phyloP scores from a whole-genome alignment of 2,888 invertebrate species.

The Operophtera brumata region DNA sequence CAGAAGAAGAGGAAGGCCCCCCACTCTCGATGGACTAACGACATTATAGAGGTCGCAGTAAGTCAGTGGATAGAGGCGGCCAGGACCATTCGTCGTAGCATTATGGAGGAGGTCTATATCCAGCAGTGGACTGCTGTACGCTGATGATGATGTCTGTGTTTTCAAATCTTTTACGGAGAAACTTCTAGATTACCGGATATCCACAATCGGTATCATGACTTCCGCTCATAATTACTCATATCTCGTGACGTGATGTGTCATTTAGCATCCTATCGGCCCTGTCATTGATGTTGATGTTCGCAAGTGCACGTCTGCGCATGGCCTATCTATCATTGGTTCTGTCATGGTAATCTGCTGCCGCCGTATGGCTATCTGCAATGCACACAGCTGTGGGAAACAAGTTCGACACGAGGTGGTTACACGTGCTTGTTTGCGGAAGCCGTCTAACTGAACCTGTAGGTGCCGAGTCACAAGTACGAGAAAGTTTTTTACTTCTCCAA shows the following conservation, averaged over 20 bases:
- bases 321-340: constrained; percentile 20
- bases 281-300: constrained; percentile 6
- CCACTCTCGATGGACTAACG: too few relatives aligned
- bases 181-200: constrained; percentile 18
- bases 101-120: too few relatives aligned
- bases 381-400: constrained; percentile 31
- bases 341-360: constrained; percentile 27
- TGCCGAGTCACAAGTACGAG: too few relatives aligned
- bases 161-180: constrained; percentile 9
- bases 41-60: too few relatives aligned
- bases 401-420: constrained; percentile 25
- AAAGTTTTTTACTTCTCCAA: neutral
- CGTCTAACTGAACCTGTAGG: too few relatives aligned
- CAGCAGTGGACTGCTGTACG: too few relatives aligned
- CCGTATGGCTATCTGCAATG: constrained; percentile 27
- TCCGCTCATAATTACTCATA: constrained; percentile 21
- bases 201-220: constrained; percentile 10
- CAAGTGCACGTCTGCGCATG: constrained; percentile 26
- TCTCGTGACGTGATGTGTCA: constrained; percentile 17
- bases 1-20: too few relatives aligned
- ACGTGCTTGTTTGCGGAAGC: constrained; percentile 23
- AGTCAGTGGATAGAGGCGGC: too few relatives aligned
- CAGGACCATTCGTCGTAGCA: too few relatives aligned
- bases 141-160: constrained; percentile 6
- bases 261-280: constrained; percentile 15